Evolutionary conservation across 2,797 vertebrate genomes (phyloP), one percentile per base, ranked within the genome.

Genomic region (Holocentrus rufus): DNA sequence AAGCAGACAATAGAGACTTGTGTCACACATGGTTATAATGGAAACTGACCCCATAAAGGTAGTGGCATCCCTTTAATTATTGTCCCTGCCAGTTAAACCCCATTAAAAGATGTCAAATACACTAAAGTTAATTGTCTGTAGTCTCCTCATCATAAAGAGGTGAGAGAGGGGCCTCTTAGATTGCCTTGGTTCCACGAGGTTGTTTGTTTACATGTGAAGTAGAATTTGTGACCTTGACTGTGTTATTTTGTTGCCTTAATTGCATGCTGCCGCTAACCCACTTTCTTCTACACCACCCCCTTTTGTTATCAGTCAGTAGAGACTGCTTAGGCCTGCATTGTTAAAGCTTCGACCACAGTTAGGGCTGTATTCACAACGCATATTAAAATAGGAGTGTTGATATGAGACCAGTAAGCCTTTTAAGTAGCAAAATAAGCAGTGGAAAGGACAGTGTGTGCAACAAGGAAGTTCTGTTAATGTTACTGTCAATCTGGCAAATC

Each of bases 31-130:
- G 72, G 62, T 80, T 74, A 72, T 88, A 78, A 85, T 75, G 86
- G 88, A 52, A 54, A 70, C 85, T 90, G 86, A 90, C 83, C 87
- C 67, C 78, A 87, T 88, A 87, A 90, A 89, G 79, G 84, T 81
- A 81, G 74, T 44, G 30, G 80, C 57, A 71, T 83, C 71, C 69
- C 59, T 85, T 80, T 86, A 80, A 86, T 91, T 85, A 76, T 76
- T 68, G 66, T 52, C 69, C n/a, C 14, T 55, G 68, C 82, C 82
- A 84, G 89, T 92, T 83, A 81, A 87, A 79, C 71, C 27, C 72
- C 44, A 79, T 67, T 74, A 74, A 74, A 82, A 65, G 47, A 61
- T 60, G 44, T 81, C 60, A 71, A 77, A 74, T 54, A 63, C 72
- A 39, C 13, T 69, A 22, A 74, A 69, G 46, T 82, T 74, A 65